Conservation (phyloP, 2,888 invertebrate genomes). For the Notocelia uddmanniana region DNA sequence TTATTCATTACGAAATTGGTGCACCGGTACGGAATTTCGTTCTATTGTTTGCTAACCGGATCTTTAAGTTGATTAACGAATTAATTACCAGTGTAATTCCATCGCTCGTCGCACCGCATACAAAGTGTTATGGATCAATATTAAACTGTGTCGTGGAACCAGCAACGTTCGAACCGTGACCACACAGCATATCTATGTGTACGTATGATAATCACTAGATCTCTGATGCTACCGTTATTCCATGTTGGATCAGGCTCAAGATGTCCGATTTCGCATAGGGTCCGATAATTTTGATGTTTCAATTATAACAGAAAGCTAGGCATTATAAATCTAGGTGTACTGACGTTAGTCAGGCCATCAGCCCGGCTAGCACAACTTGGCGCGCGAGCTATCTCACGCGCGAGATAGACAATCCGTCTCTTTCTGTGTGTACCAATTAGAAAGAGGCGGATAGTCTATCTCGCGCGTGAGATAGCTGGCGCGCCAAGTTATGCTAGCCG, state of each 20-base stretch:
- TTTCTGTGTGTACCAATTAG: too few relatives aligned
- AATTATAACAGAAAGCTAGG: too few relatives aligned
- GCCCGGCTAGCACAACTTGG: too few relatives aligned
- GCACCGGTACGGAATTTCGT: constrained; percentile 55
- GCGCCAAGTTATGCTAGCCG: too few relatives aligned
- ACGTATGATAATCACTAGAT: background rate
- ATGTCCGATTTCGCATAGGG: background rate
- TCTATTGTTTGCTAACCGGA: constrained; percentile 64
- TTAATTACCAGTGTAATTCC: constrained; percentile 65
- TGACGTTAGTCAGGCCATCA: too few relatives aligned
- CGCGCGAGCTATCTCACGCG: too few relatives aligned
- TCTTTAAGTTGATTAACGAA: constrained; percentile 68
- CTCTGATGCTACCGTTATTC: background rate
- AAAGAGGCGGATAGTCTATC: too few relatives aligned
- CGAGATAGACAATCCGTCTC: too few relatives aligned
- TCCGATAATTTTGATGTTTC: too few relatives aligned
- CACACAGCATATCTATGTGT: background rate
- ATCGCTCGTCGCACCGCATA: constrained; percentile 62
- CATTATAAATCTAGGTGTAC: too few relatives aligned
- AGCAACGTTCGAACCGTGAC: background rate
- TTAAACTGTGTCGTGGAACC: constrained; percentile 27
- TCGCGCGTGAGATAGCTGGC: too few relatives aligned
- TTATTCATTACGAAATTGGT: constrained; percentile 49
- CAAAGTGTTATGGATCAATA: constrained; percentile 58
- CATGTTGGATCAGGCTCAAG: background rate